Evolutionary conservation across 2,113 vertebrate species (phyloP).

Genomic region (Lepus timidus): DNA sequence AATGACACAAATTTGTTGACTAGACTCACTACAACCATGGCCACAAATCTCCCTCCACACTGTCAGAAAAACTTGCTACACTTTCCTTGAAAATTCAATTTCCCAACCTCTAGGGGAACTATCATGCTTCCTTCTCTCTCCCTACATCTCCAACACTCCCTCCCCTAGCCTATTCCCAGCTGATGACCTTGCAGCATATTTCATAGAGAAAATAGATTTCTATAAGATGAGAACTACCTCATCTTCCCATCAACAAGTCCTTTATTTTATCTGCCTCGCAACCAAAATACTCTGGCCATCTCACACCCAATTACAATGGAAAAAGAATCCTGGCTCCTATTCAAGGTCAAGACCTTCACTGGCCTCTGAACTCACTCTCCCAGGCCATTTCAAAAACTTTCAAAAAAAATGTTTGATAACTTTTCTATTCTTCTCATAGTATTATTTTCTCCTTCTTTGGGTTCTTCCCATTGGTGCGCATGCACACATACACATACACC

Average conservation of each 20-base stretch:
- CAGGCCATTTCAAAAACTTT: background rate
- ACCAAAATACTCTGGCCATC: background rate
- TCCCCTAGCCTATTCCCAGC: slow-evolving; percentile 16
- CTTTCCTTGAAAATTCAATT: slow-evolving; percentile 77
- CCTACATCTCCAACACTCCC: background rate
- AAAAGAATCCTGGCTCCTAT: background rate
- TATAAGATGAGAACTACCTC: slow-evolving; percentile 63
- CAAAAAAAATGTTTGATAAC: background rate
- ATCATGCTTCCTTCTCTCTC: slow-evolving; percentile 43
- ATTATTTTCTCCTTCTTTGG: background rate
- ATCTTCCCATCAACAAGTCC: slow-evolving; percentile 68
- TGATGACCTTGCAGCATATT: slow-evolving; percentile 68
- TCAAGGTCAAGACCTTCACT: slow-evolving; percentile 22
- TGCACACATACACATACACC: background rate
- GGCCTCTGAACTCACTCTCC: background rate
- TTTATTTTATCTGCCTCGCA: slow-evolving; percentile 41
- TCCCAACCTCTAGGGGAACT: slow-evolving; percentile 68
- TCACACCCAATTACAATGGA: background rate
- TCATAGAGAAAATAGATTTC: slow-evolving; percentile 76
- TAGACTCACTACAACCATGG: slow-evolving; percentile 46
- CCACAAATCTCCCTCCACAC: slow-evolving; percentile 77
- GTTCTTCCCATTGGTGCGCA: background rate
- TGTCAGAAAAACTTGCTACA: slow-evolving; percentile 66
- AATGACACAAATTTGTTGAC: slow-evolving; percentile 73
- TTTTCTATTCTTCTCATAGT: slow-evolving; percentile 17